phyloP scores from a whole-genome alignment of 2,797 vertebrate genomes.

The Gymnodraco acuticeps region DNA sequence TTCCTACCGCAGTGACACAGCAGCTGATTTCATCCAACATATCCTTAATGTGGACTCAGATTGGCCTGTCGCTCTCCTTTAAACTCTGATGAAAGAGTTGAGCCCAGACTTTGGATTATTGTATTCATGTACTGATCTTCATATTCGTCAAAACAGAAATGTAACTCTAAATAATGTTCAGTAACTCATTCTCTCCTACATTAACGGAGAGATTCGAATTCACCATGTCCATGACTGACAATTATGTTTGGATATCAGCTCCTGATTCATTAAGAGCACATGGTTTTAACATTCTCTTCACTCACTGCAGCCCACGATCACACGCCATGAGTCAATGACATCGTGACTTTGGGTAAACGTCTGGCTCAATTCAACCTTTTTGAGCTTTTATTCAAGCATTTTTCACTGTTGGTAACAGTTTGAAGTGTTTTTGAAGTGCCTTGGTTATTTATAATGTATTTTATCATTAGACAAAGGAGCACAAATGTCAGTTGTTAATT shows the following conservation, averaged over 20 bases:
- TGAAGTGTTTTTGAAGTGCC: not conserved
- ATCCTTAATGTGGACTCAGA: not conserved
- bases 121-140: not conserved
- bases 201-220: not conserved
- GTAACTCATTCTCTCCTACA: not conserved
- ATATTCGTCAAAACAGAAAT: not conserved
- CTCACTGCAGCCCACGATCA: not conserved
- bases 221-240: constrained; percentile 5
- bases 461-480: not conserved
- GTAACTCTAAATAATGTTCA: not conserved
- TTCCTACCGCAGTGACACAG: not conserved
- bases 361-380: too few species aligned
- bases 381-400: not conserved
- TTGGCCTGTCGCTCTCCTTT: not conserved
- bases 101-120: not conserved
- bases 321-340: not conserved
- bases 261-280: constrained; percentile 9
- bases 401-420: not conserved
- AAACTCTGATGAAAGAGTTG: not conserved
- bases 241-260: not conserved
- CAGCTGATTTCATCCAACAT: constrained; percentile 9
- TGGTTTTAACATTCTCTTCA: not conserved
- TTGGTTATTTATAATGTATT: not conserved
- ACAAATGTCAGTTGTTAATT: not conserved
- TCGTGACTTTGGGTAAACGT: not conserved